These are phyloP conservation scores for Eupithecia subumbrata DNA, from an alignment of 2,888 invertebrate species.

Conservation along the genomic window DNA sequence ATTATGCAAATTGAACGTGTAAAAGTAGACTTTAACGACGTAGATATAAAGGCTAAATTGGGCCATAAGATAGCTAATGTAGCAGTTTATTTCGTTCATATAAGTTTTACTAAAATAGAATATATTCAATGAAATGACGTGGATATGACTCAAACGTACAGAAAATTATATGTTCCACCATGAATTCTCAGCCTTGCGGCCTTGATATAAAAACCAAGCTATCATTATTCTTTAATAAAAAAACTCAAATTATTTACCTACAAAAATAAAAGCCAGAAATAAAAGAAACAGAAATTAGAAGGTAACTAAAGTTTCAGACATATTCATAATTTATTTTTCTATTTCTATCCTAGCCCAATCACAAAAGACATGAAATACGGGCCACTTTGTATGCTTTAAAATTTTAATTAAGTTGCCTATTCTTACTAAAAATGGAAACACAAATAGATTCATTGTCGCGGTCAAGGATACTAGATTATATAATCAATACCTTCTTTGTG, in stretches of 20 bases:
- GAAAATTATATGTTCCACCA: neutral
- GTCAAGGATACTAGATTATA: neutral
- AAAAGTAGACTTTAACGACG: conserved; percentile 19
- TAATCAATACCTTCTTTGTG: conserved; percentile 5
- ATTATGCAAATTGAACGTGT: conserved; percentile 26
- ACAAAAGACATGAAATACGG: neutral
- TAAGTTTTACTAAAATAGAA: conserved; percentile 7
- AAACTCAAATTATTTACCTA: neutral
- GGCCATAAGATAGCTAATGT: neutral
- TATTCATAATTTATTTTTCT: neutral
- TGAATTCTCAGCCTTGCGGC: too few species aligned
- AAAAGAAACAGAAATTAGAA: neutral
- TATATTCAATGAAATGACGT: neutral
- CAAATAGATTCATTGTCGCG: neutral
- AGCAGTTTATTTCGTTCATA: neutral
- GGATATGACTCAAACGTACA: neutral
- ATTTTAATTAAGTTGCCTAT: neutral
- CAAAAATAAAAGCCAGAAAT: neutral
- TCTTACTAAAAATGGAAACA: neutral
- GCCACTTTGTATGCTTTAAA: neutral
- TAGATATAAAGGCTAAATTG: conserved; percentile 22
- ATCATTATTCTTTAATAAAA: neutral
- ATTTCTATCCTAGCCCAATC: neutral
- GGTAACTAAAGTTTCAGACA: neutral
- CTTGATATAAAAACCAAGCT: neutral